Base-by-base conservation (phyloP, 2,888 invertebrate species). In the Pseudococcus jackbeardsleyi region DNA sequence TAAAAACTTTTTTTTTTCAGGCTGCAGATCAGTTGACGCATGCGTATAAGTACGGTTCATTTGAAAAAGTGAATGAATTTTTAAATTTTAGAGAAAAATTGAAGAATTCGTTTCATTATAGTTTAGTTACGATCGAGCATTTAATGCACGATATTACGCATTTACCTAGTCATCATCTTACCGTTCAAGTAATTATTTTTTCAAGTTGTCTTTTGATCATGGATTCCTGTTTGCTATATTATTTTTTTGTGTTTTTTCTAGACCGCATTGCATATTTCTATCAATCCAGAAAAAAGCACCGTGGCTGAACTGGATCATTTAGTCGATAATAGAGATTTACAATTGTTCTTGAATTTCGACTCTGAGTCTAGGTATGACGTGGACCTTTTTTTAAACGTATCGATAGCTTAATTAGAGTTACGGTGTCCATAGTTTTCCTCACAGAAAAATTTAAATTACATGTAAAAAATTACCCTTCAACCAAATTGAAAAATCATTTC, bases 21-120 rank as follows among this genome's bases (percentile, higher is more conserved):
- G 96, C 97, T 90, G 94, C 96, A 84, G 98, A 98, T 91, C 96
- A 97, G 91, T 93, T 98, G 88, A 96, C 97, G 42, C 95, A 96
- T 91, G 96, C 97, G 11, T 98, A 98, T 93, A 98, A 98, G 91
- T 98, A 95, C 92, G 98, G 98, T 15, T 97, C 98, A 79, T 98
- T 98, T 92, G 94, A 95, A 90, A 98, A 98, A 93, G 94, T 98
- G 90, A 94, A 96, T 90, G 98, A 98, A 92, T 96, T 99, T 91
- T 94, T 96, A 90, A 94, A 95, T 91, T 96, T 98, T 91, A 94
- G 96, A 90, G 95, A 95, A 90, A 94, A 96, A 85, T 92, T 98
- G 89, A 95, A 95, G 90, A 95, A 95, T 90, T 98, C 98, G 90
- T 92, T 96, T 89, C 96, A 98, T 92, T 95, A 94, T 91, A 94